phyloP scores from a whole-genome alignment of 2,888 invertebrate genomes.

The Dryomyza anilis region DNA sequence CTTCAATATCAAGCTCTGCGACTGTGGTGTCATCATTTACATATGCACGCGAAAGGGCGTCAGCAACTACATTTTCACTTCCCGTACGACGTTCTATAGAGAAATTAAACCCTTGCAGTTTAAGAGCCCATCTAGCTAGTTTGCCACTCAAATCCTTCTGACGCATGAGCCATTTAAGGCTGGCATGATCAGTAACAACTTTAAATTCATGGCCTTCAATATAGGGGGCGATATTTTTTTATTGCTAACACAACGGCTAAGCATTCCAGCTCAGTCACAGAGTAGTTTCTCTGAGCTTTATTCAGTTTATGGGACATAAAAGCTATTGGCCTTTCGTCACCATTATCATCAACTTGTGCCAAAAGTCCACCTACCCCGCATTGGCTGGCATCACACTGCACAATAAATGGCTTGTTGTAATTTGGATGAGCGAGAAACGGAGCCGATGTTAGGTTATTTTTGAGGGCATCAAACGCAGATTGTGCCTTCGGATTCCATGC shows the following conservation, averaged over 20 bases:
- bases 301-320: neutral
- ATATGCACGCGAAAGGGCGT: constrained; percentile 12
- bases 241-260: neutral
- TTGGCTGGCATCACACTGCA: constrained; percentile 20
- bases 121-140: too few species aligned
- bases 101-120: too few species aligned
- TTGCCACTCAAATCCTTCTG: too few species aligned
- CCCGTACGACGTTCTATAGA: constrained; percentile 17
- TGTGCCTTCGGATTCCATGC: neutral
- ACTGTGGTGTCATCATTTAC: neutral
- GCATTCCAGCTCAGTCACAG: neutral
- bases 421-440: neutral
- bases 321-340: constrained; percentile 23
- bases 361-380: constrained; percentile 8
- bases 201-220: constrained; percentile 24
- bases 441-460: neutral
- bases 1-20: neutral
- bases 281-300: neutral
- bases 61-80: constrained; percentile 16
- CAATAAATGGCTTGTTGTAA: neutral
- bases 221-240: constrained; percentile 12
- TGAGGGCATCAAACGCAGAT: neutral
- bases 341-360: constrained; percentile 8
- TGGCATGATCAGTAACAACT: constrained; percentile 28
- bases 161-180: too few species aligned